A percentile compares a stretch with the other conserved stretches of the same genome.
Evolutionary conservation across 2,888 invertebrate genomes (phyloP).

Genomic region (Troides oblongomaculatus): DNA sequence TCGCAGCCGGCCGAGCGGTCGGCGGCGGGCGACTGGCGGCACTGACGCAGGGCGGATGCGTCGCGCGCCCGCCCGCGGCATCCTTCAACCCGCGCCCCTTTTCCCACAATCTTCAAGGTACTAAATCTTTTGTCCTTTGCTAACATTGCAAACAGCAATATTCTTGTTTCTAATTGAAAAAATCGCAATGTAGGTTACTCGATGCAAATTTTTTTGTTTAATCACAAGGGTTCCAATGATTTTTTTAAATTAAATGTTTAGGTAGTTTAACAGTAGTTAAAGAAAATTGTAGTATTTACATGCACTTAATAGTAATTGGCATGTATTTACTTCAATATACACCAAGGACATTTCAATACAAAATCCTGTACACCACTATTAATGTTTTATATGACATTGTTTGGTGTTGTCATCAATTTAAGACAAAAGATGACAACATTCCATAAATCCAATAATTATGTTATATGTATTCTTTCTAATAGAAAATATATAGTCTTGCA

Average conservation of each 20-base stretch:
- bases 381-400: too few relatives aligned
- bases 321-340: not conserved
- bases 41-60: slow-evolving; percentile 77
- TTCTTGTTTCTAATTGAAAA: not conserved
- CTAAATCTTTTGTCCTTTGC: slow-evolving; percentile 31
- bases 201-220: not conserved
- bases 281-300: not conserved
- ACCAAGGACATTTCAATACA: not conserved
- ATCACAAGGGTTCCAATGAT: not conserved
- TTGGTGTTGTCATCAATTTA: not conserved
- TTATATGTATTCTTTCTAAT: too few relatives aligned
- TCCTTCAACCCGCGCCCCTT: slow-evolving; percentile 58
- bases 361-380: not conserved
- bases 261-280: not conserved
- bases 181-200: slow-evolving; percentile 18
- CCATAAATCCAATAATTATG: too few relatives aligned
- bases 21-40: slow-evolving; percentile 72
- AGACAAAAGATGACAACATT: not conserved
- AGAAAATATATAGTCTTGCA: too few relatives aligned
- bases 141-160: slow-evolving; percentile 10
- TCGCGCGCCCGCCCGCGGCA: slow-evolving; percentile 66
- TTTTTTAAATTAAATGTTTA: not conserved
- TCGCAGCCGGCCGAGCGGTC: slow-evolving; percentile 69
- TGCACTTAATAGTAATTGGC: not conserved
- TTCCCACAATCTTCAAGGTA: slow-evolving; percentile 41